A percentile compares a stretch with the other conserved stretches of the same genome.
Evolutionary conservation across 2,113 vertebrate species (phyloP).

Genomic region (Gallinago media): DNA sequence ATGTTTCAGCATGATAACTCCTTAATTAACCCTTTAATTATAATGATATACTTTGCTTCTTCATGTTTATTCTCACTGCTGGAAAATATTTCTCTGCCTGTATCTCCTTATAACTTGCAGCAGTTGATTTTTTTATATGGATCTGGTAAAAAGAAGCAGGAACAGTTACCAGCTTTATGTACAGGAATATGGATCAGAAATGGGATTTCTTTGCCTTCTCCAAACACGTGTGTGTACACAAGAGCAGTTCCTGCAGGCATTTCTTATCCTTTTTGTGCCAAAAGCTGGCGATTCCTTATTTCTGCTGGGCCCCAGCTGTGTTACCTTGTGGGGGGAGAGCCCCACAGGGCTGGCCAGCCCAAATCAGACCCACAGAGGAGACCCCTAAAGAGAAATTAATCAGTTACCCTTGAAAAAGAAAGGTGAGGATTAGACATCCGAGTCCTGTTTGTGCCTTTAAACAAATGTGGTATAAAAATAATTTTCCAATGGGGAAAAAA

Average conservation of each 20-base stretch:
- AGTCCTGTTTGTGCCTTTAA: neutral
- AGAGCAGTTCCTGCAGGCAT: neutral
- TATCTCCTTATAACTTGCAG: conserved; percentile 66
- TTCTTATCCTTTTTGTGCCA: neutral
- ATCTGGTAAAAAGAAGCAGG: conserved; percentile 4
- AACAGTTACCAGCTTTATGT: neutral
- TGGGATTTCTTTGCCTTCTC: neutral
- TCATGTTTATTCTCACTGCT: conserved; percentile 51
- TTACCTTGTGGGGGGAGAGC: neutral
- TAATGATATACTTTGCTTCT: conserved; percentile 2
- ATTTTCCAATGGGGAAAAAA: neutral
- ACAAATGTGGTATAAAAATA: neutral
- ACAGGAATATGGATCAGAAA: neutral
- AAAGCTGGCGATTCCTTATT: neutral
- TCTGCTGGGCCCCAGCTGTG: neutral
- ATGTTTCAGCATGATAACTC: conserved; percentile 72
- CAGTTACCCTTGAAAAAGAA: neutral
- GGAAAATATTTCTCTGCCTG: conserved; percentile 75
- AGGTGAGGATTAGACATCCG: neutral
- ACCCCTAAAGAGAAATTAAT: neutral
- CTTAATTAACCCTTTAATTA: conserved; percentile 53
- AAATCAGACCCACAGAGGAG: neutral
- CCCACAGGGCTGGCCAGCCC: neutral
- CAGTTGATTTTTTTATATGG: conserved; percentile 80
- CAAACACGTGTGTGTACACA: neutral